Evolutionary conservation across 1,140 invertebrate genomes (phyloP).

Genomic region (Arion vulgaris): DNA sequence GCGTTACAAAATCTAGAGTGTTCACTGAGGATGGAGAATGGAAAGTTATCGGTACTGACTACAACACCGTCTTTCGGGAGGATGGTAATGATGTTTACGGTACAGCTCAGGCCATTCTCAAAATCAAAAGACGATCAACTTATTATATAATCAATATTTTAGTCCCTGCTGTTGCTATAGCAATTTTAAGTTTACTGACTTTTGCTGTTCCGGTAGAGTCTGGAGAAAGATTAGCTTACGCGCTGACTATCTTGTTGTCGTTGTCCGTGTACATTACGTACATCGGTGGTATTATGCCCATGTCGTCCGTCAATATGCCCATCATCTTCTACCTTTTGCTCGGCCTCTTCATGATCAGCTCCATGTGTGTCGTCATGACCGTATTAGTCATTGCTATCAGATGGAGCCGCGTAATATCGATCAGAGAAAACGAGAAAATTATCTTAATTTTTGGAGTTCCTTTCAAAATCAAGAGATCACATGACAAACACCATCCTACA

Average conservation of each 20-base stretch:
- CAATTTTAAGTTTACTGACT: constrained; percentile 53
- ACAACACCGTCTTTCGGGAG: neutral
- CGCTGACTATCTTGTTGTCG: constrained; percentile 67
- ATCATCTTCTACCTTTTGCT: neutral
- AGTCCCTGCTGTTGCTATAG: constrained; percentile 52
- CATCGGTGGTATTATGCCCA: constrained; percentile 66
- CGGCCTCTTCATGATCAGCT: constrained; percentile 25
- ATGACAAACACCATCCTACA: neutral
- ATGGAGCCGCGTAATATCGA: neutral
- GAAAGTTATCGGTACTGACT: neutral
- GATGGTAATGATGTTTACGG: neutral
- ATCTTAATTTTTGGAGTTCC: constrained; percentile 9
- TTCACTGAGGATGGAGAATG: neutral
- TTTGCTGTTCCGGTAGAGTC: constrained; percentile 63
- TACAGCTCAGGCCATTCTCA: neutral
- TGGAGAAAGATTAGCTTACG: constrained; percentile 65
- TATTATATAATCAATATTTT: constrained; percentile 51
- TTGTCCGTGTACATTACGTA: constrained; percentile 69
- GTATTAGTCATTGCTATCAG: constrained; percentile 14
- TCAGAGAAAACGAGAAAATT: neutral
- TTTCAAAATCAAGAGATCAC: neutral
- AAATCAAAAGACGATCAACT: constrained; percentile 11
- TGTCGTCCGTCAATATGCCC: constrained; percentile 47
- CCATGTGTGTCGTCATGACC: constrained; percentile 19
- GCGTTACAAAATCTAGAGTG: neutral